Percentiles rank a stretch among this genome's conserved stretches.
These are phyloP conservation scores for Campopleginae sp. DNA, from an alignment of 2,888 invertebrate genomes.

Conservation along the genomic window DNA sequence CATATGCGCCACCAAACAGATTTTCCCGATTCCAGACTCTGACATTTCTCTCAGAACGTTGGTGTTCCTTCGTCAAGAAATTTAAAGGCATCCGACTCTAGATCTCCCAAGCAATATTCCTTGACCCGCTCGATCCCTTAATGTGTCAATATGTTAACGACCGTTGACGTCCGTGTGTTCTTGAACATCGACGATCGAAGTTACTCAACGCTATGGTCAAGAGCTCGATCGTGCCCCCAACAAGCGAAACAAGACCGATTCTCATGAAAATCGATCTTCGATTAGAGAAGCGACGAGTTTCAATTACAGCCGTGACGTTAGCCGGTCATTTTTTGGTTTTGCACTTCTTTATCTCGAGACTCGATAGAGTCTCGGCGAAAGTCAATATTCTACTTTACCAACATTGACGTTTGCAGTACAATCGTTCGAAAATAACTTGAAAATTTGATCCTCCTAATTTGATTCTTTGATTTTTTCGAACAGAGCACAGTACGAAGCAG, in stretches of 20 bases:
- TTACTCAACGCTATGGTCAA: neutral
- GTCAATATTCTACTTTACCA: too few species aligned
- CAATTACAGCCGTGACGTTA: too few species aligned
- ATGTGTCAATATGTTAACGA: neutral
- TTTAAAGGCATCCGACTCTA: neutral
- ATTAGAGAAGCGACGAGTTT: too few species aligned
- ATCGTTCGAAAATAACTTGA: too few species aligned
- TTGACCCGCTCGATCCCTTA: neutral
- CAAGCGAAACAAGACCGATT: neutral
- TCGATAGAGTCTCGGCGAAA: too few species aligned
- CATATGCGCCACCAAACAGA: conserved; percentile 35
- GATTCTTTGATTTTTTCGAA: neutral
- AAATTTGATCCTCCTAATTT: too few species aligned
- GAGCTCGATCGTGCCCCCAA: neutral
- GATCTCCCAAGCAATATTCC: neutral
- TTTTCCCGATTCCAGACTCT: neutral
- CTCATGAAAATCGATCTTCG: too few species aligned
- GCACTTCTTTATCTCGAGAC: too few species aligned
- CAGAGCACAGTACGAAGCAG: conserved; percentile 26
- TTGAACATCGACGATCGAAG: neutral
- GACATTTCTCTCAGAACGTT: neutral
- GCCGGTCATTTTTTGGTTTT: too few species aligned
- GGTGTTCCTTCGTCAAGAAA: neutral
- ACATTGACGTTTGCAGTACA: too few species aligned
- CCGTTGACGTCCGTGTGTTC: neutral